Evolutionary conservation across 2,888 invertebrate species (phyloP).

Genomic region (Dynastes grantii): DNA sequence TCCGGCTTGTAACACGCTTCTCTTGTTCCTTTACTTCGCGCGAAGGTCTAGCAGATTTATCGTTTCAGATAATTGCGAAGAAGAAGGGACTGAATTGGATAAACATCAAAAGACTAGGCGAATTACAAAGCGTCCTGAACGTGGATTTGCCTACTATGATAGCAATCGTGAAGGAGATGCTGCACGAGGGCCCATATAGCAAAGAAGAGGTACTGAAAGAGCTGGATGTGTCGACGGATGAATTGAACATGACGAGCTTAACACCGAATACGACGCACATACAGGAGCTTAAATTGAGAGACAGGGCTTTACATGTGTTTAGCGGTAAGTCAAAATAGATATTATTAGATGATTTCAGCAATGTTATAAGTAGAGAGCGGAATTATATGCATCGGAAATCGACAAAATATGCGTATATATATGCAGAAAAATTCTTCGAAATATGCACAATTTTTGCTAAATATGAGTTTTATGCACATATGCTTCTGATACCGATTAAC

Average conservation of each 20-base stretch:
- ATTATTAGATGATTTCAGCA: too few species aligned
- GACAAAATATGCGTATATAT: too few species aligned
- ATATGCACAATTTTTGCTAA: too few species aligned
- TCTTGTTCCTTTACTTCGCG: neutral
- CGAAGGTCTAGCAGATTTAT: conserved; percentile 28
- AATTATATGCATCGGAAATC: too few species aligned
- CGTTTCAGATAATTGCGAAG: conserved; percentile 79
- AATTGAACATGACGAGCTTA: conserved; percentile 79
- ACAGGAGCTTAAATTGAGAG: conserved; percentile 82
- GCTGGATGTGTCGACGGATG: conserved; percentile 75
- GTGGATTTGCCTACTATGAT: conserved; percentile 81
- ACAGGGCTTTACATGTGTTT: conserved; percentile 92
- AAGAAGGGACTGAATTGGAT: conserved; percentile 76
- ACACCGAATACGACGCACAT: conserved; percentile 78
- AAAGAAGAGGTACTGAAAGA: conserved; percentile 79
- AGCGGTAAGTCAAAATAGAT: conserved; percentile 73
- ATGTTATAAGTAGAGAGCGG: too few species aligned
- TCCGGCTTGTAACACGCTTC: neutral
- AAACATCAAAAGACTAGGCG: conserved; percentile 78
- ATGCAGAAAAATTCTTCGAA: too few species aligned
- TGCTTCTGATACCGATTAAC: too few species aligned
- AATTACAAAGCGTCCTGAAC: conserved; percentile 80
- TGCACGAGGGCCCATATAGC: conserved; percentile 80
- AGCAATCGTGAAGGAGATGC: conserved; percentile 75
- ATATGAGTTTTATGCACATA: too few species aligned